phyloP scores from a whole-genome alignment of 2,797 vertebrate genomes.

The Centropyge bicolor region DNA sequence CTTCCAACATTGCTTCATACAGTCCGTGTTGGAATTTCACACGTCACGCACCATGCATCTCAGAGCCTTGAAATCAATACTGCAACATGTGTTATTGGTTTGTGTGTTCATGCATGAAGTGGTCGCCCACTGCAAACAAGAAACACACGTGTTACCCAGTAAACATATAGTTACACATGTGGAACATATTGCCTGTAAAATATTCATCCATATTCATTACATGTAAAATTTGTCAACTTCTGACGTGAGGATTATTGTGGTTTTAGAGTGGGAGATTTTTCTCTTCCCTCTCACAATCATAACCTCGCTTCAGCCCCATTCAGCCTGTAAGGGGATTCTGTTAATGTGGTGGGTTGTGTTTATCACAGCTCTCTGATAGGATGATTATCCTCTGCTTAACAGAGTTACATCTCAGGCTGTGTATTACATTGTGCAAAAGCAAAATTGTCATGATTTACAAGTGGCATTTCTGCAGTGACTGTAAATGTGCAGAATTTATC shows the following conservation, averaged over 20 bases:
- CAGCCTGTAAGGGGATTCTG: background rate
- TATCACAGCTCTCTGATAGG: background rate
- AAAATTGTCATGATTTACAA: constrained; percentile 3
- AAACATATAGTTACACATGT: background rate
- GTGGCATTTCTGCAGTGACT: constrained; percentile 21
- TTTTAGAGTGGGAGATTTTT: background rate
- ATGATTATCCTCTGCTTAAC: constrained; percentile 5
- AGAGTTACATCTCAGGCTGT: constrained; percentile 3
- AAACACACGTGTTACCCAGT: background rate
- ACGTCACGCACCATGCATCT: background rate
- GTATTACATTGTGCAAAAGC: constrained; percentile 5
- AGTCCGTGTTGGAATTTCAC: constrained; percentile 2
- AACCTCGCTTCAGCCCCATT: background rate
- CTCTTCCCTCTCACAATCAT: background rate
- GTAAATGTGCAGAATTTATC: constrained; percentile 5
- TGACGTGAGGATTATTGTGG: background rate
- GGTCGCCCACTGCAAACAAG: background rate
- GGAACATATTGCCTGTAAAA: constrained; percentile 7
- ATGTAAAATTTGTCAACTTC: background rate
- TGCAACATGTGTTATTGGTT: constrained; percentile 21
- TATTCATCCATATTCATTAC: no score
- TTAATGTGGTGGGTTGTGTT: constrained; percentile 6
- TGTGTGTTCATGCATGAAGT: constrained; percentile 15
- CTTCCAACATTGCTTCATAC: background rate
- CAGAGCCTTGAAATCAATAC: constrained; percentile 35